Base-by-base conservation (phyloP, 2,888 invertebrate genomes). In the Ichneumoninae sp. region DNA sequence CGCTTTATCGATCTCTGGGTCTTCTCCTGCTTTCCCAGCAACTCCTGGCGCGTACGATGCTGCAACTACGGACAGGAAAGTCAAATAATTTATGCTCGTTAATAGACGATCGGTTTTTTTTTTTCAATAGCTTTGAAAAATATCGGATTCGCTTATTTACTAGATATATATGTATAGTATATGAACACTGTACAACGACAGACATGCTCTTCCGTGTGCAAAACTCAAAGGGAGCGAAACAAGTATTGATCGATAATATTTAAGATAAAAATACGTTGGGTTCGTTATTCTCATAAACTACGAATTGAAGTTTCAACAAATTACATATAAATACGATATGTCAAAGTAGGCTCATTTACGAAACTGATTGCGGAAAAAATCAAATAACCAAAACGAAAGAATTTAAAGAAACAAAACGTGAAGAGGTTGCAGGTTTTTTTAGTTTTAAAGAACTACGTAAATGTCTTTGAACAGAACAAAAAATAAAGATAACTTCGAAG, bases 1-100 rank as follows among this genome's bases (percentile, higher is more conserved):
- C 93, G 92, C 71, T 93, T 93, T 91, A 93, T 93, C 76, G 93
- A 93, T 75, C 87, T 93, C 90, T 92, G 93, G 16, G 92, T 93
- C 89, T 89, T 93, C 90, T 93, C 93, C 90, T 93, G 93, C 66
- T 93, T 92, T 88, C 89, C 92, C 89, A 92, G 81, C 85, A 91
- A 86, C 84, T 93, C 93, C 90, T 91, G 93, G 44, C 92, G 92
- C 82, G 90, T 90, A 88, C 91, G 92, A 62, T 92, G 91, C 86
- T 93, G 93, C 76, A 92, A 87, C 93, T 93, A 84, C 62, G 76
- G 71, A 54, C 40, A 81, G 7, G 84, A 70, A 30, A 62, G 22
- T 30, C 2, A 22, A 57, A 57, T 19, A 16, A 10, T 66, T 66
- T 40, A 65, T 65, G 7, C 6, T 50, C 7, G 33, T 33, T 33